Conservation (phyloP, 2,888 invertebrate genomes). For the Zele albiditarsus region DNA sequence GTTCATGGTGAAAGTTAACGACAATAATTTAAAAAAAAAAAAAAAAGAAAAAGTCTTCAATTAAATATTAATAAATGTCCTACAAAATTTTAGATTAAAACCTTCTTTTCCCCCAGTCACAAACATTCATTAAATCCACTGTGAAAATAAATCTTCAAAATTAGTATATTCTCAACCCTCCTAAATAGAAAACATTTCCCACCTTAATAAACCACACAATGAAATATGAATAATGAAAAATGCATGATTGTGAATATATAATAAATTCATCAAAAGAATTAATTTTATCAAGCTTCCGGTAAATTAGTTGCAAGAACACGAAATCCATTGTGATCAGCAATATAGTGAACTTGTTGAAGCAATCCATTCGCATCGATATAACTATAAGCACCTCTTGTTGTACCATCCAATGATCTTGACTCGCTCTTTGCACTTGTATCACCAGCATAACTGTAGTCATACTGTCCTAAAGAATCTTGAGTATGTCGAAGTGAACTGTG, state of each 20-base stretch:
- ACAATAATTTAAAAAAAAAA: too few relatives aligned
- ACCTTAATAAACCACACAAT: too few relatives aligned
- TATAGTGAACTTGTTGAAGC: slow-evolving; percentile 79
- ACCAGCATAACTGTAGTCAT: slow-evolving; percentile 78
- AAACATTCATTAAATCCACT: too few relatives aligned
- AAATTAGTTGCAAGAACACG: slow-evolving; percentile 80
- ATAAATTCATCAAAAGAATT: too few relatives aligned
- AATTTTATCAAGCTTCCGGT: slow-evolving; percentile 71
- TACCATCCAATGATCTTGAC: slow-evolving; percentile 77
- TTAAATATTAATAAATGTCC: too few relatives aligned
- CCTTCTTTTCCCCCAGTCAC: too few relatives aligned
- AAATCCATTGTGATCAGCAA: slow-evolving; percentile 80
- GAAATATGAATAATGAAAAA: slow-evolving; percentile 1
- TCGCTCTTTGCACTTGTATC: slow-evolving; percentile 80
- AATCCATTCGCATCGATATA: slow-evolving; percentile 81
- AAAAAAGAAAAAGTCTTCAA: too few relatives aligned
- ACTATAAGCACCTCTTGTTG: slow-evolving; percentile 80
- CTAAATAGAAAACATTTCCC: slow-evolving; percentile 26
- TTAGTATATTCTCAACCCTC: not conserved
- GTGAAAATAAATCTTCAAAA: too few relatives aligned
- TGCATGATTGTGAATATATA: slow-evolving; percentile 24
- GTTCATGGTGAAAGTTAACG: too few relatives aligned
- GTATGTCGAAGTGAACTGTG: slow-evolving; percentile 73
- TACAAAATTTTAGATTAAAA: too few relatives aligned
- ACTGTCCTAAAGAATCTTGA: slow-evolving; percentile 76